Base-by-base conservation (phyloP, 2,888 invertebrate genomes). In the Spodoptera picta region DNA sequence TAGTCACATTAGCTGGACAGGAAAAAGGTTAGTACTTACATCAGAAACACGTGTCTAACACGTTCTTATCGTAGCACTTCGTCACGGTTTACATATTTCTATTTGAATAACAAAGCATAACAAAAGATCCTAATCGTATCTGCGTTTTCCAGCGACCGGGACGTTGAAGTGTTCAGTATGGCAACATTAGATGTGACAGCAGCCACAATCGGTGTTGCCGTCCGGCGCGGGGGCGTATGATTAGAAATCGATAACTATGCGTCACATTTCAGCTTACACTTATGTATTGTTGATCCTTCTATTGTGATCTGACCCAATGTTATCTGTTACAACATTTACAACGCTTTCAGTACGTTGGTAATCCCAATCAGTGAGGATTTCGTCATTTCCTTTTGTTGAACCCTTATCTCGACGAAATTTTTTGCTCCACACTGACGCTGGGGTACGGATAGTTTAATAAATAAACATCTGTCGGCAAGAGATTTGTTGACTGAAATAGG, bases 181-280 rank as follows among this genome's bases (percentile, higher is more conserved):
- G 65, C 67, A 65, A 57, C 73, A 69, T 72, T 69, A 72, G 65
- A 74, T 66, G 65, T 60, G 83, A 82, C 80, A 77, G 78, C 81
- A 58, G 73, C 73, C 77, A 74, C 71, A 67, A 60, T 57, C 63
- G 74, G 60, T 73, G 77, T 69, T 69, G 65, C 62, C 61, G 60
- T 52, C 69, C 72, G 67, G 65, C 73, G 72, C 73, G 91, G 87
- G 88, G 92, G 90, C 87, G 92, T 89, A 84, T 88, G 90, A 93
- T 92, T 91, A 91, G 86, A 92, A 92, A 93, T 92, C 92, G 88
- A 93, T 93, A 92, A 89, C 83, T 83, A 87, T 89, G 89, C 90
- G 90, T 92, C 91, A 92, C 87, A 88, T 89, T 89, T 87, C 79
- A 77, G 79, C 83, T 83, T 75, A 86, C 84, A 84, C 86, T 85